Conservation (phyloP, 1,140 invertebrate species). For the Phortica variegata region DNA sequence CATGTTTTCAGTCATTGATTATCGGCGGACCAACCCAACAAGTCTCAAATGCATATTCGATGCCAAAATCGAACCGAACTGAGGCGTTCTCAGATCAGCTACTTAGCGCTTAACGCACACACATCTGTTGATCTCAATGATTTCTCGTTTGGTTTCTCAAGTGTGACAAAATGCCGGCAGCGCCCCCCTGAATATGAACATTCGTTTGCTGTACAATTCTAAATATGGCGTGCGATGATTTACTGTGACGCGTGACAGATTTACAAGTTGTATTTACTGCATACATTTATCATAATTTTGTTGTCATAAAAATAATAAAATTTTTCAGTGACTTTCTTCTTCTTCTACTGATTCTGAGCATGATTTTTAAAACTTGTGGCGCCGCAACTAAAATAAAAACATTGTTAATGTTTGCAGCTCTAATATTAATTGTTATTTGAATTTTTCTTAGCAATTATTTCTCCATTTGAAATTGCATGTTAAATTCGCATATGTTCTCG, state of each 20-base stretch:
- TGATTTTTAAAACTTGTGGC: no score
- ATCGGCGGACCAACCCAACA: conserved; percentile 30
- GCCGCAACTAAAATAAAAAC: no score
- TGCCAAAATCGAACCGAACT: no score
- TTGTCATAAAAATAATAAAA: no score
- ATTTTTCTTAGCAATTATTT: no score
- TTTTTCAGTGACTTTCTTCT: no score
- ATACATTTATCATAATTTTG: conserved; percentile 50
- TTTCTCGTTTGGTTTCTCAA: conserved; percentile 3
- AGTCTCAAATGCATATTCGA: no score
- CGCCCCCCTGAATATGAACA: conserved; percentile 9
- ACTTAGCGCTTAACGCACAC: conserved; percentile 33
- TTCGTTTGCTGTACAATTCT: conserved; percentile 13
- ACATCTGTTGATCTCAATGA: conserved; percentile 37
- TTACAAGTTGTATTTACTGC: conserved; percentile 51
- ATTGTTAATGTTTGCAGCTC: no score
- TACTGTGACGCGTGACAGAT: conserved; percentile 51
- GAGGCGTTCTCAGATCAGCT: neutral
- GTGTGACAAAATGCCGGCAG: conserved; percentile 26
- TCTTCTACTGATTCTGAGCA: no score
- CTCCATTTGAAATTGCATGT: no score
- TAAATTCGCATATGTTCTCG: no score
- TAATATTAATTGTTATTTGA: no score
- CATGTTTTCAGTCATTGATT: conserved; percentile 54
- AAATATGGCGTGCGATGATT: conserved; percentile 36